phyloP scores from a whole-genome alignment of 2,888 invertebrate species.

The Crepidodera aurea region DNA sequence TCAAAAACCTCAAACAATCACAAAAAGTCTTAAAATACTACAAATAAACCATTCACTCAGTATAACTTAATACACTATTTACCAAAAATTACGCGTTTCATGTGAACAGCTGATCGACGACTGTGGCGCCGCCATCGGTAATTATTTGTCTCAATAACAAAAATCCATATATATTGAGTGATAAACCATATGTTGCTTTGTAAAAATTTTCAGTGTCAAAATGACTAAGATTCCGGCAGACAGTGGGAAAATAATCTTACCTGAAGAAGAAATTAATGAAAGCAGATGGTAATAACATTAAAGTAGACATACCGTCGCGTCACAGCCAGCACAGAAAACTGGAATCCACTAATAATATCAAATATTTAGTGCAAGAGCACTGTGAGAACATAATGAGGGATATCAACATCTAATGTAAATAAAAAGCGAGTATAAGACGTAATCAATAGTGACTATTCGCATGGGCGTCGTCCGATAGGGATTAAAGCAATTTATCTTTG shows the following conservation, averaged over 20 bases:
- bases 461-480: background rate
- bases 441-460: constrained; percentile 28
- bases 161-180: too few relatives aligned
- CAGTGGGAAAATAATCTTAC: constrained; percentile 26
- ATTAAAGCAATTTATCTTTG: background rate
- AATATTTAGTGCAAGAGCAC: constrained; percentile 27
- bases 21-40: too few relatives aligned
- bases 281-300: constrained; percentile 31
- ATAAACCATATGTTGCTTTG: too few relatives aligned
- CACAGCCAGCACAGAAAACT: constrained; percentile 23
- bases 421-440: constrained; percentile 12
- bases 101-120: too few relatives aligned
- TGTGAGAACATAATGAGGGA: constrained; percentile 32
- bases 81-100: too few relatives aligned
- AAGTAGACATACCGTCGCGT: constrained; percentile 31
- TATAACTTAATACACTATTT: too few relatives aligned
- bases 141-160: too few relatives aligned
- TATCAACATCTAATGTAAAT: constrained; percentile 3
- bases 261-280: constrained; percentile 33
- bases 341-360: constrained; percentile 32
- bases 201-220: too few relatives aligned
- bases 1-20: too few relatives aligned
- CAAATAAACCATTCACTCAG: too few relatives aligned
- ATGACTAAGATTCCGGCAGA: background rate
- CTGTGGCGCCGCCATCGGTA: too few relatives aligned